Percentiles rank a stretch among this genome's conserved stretches.
Conservation (phyloP, 2,113 vertebrate genomes). For the Hemichromis elongatus region DNA sequence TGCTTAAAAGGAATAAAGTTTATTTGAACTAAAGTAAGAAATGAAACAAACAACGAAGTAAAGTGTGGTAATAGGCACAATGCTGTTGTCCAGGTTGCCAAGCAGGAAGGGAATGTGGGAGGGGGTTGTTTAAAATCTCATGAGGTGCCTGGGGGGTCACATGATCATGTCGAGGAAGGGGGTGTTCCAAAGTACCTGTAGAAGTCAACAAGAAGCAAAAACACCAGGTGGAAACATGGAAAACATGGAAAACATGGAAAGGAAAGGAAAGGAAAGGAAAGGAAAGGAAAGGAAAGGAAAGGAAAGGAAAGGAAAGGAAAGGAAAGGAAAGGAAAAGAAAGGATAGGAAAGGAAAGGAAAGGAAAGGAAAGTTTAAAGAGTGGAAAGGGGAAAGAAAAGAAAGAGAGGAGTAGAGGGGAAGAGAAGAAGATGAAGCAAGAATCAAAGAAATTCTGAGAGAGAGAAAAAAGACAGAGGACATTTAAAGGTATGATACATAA, state of each 20-base stretch:
- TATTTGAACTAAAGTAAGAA: not conserved
- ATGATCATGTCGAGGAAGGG: not conserved
- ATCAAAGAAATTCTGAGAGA: not conserved
- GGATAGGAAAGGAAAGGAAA: slow-evolving; percentile 46
- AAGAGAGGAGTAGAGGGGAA: not conserved
- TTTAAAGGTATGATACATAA: not conserved
- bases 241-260: too few species aligned
- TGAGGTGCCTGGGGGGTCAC: not conserved
- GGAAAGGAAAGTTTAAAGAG: slow-evolving; percentile 10
- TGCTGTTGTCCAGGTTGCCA: not conserved
- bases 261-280: slow-evolving; percentile 56
- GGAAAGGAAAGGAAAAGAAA: not conserved
- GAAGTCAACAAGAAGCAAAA: not conserved
- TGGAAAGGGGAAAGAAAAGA: not conserved
- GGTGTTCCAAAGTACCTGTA: not conserved
- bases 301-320: not conserved
- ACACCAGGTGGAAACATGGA: not conserved
- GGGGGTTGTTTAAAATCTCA: not conserved
- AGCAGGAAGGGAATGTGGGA: not conserved
- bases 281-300: not conserved
- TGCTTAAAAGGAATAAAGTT: not conserved
- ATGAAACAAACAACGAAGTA: not conserved
- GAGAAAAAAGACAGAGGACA: not conserved
- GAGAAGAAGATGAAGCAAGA: not conserved
- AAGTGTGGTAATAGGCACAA: not conserved